Evolutionary conservation across 2,888 invertebrate species (phyloP).

Genomic region (Thyatira batis): DNA sequence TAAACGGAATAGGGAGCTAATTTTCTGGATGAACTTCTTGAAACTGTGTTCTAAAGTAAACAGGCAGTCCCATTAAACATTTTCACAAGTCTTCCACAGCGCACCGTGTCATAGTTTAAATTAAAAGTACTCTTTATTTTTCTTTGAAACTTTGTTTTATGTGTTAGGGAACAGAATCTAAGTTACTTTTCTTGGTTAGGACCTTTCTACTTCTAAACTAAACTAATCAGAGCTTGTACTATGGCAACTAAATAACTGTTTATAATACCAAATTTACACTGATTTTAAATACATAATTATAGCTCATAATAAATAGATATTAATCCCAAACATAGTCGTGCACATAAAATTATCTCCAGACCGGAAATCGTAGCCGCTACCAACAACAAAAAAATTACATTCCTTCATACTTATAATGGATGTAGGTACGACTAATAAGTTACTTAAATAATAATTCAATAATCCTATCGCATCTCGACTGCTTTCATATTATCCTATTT

Average conservation of each 20-base stretch:
- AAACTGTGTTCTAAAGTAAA: constrained; percentile 45
- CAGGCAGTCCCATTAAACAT: constrained; percentile 43
- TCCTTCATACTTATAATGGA: too few species aligned
- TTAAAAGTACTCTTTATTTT: constrained; percentile 14
- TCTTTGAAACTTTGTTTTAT: neutral
- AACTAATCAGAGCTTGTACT: too few species aligned
- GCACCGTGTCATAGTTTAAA: constrained; percentile 16
- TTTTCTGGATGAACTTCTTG: constrained; percentile 36
- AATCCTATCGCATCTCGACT: constrained; percentile 6
- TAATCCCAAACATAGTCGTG: too few species aligned
- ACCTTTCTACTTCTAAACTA: too few species aligned
- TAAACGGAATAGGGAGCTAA: constrained; percentile 24
- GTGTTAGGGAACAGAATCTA: neutral
- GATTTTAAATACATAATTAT: too few species aligned
- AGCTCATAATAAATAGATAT: too few species aligned
- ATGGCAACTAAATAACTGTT: too few species aligned
- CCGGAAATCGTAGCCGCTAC: too few species aligned
- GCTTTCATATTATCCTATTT: constrained; percentile 25
- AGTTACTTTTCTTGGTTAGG: too few species aligned
- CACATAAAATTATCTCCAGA: too few species aligned
- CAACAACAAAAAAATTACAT: too few species aligned
- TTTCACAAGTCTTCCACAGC: constrained; percentile 33
- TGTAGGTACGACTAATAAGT: neutral
- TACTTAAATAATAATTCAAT: neutral
- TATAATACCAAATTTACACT: too few species aligned